Conservation (phyloP, 2,113 vertebrate species). For the Crotalus tigris region DNA sequence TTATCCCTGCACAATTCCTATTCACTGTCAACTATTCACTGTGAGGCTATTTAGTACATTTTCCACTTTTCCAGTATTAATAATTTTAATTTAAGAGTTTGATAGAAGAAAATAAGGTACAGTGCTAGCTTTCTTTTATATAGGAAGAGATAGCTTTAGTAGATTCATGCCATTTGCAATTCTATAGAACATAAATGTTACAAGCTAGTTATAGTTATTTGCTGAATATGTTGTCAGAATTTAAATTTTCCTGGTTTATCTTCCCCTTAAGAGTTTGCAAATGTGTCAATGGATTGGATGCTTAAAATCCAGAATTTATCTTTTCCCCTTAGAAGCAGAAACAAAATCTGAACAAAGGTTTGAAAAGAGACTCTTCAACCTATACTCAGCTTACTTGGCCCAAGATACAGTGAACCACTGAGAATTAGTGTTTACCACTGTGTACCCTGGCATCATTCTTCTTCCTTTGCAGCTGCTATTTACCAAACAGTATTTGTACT, state of each 20-base stretch:
- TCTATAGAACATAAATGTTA: background rate
- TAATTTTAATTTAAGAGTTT: background rate
- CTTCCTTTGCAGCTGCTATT: conserved; percentile 80
- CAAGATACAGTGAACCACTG: conserved; percentile 35
- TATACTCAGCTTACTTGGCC: conserved; percentile 37
- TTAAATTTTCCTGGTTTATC: background rate
- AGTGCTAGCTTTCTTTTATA: background rate
- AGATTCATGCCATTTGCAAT: background rate
- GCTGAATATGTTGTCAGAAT: background rate
- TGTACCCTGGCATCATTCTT: conserved; percentile 74
- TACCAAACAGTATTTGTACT: conserved; percentile 68
- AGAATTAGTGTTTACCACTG: conserved; percentile 48
- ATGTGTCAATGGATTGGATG: background rate
- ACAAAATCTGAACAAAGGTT: background rate
- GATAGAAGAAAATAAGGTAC: background rate
- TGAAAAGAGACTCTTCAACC: conserved; percentile 15
- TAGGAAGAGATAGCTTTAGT: background rate
- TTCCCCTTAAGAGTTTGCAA: background rate
- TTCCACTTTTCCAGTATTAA: background rate
- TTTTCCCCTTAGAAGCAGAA: background rate
- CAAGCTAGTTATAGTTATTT: background rate
- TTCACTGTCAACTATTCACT: background rate
- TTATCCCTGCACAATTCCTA: conserved; percentile 23
- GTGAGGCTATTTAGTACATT: background rate
- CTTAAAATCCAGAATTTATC: background rate